Base-by-base conservation (phyloP, 2,888 invertebrate genomes). In the Microchrysa polita region DNA sequence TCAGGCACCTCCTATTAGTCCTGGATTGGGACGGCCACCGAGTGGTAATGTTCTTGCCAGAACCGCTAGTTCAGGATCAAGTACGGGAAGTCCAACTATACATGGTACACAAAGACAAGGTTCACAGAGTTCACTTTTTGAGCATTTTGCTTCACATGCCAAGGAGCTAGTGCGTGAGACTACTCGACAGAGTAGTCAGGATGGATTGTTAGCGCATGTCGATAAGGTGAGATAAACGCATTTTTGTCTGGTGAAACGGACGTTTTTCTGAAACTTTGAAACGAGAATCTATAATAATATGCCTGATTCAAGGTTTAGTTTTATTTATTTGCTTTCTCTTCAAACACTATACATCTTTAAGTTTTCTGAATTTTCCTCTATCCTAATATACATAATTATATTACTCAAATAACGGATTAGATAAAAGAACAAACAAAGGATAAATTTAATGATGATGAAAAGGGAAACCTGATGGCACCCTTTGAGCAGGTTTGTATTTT, bases 121-220 rank as follows among this genome's bases (percentile, higher is more conserved):
- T 1, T 94, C 94, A 0, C 95, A 95, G 80, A 89, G 93, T 0
- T 96, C 95, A 0, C 84, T 96, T 1, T 89, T 96, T 78, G 96
- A 96, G 83, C 94, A 95, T 80, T 92, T 96, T 80, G 92, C 96
- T 2, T 90, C 90, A 0, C 95, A 95, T 81, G 96, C 96, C 12
- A 95, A 95, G 83, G 96, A 95, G 79, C 85, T 96, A 73, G 95
- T 96, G 1, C 88, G 92, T 63, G 96, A 96, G 82, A 94, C 95
- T 0, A 94, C 94, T 0, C 87, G 95, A 1, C 95, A 95, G 82
- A 93, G 93, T 82, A 95, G 95, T 80, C 95, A 95, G 82, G 95
- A 96, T 82, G 95, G 95, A 27, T 81, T 95, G 5, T 86, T 95
- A 9, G 94, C 95, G 1, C 95, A 95, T 77, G 93, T 96, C 89